Base-by-base conservation (phyloP, 2,113 vertebrate genomes). In the Anser brachyrhynchus region DNA sequence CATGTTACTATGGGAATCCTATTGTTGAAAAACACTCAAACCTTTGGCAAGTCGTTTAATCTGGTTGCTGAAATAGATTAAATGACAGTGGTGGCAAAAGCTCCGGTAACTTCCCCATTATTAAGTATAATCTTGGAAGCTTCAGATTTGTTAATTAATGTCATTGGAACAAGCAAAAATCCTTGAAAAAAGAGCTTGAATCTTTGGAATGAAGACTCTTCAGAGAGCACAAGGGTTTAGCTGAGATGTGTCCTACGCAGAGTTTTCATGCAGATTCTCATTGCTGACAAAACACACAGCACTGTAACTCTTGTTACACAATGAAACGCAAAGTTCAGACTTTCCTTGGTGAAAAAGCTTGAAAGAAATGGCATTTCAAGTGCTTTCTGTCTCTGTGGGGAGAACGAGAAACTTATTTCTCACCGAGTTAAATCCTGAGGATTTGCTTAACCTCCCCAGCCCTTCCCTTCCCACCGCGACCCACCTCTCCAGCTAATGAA, bases 281-380 rank as follows among this genome's bases (percentile, higher is more conserved):
- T 16, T 77, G 87, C 91, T 92, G 91, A 91, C 95, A 89, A 74
- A 89, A 87, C 82, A 37, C 31, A 41, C 31, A 10, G 2, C 31
- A 1, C 78, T 13, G 72, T 12, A 80, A 57, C 71, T 81, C 72
- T 39, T 14, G 39, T 57, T 67, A 15, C 72, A 89, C 78, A 85
- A 52, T 9, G 7, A 83, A 92, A 91, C 10, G 51, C 77, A 76
- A 92, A 93, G 90, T 86, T 87, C 76, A 73, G 49, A 22, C 58
- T 92, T 67, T 29, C 61, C 85, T 93, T 62, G 84, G 59, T 92
- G 90, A 0, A 0, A 74, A 82, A 78, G 39, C 80, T 81, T 17
- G 88, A 61, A 87, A 84, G 79, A 96, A 92, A 94, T 28, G 52
- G 77, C 76, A 92, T 94, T 92, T 89, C 57, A 35, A 94, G 54